These are phyloP conservation scores for Cynodonichthys magdalenae DNA, from an alignment of 2,797 vertebrate species.

Conservation along the genomic window DNA sequence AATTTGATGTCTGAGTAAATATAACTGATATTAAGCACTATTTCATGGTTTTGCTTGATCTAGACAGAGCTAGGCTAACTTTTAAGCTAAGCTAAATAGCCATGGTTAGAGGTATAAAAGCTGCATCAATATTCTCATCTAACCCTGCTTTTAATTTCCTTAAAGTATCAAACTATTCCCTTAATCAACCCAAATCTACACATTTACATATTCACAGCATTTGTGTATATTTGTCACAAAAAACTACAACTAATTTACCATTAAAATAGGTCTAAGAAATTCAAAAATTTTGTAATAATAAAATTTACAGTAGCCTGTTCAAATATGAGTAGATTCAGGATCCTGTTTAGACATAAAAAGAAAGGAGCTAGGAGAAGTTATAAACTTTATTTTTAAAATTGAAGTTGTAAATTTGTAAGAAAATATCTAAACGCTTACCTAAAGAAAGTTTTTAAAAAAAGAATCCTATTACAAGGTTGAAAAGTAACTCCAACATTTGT, in stretches of 20 bases:
- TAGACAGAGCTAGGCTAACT: not conserved
- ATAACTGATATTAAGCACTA: not conserved
- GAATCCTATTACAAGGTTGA: too few relatives aligned
- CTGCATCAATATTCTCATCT: not conserved
- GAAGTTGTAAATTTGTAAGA: not conserved
- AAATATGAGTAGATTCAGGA: not conserved
- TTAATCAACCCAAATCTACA: conserved; percentile 6
- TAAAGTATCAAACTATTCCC: conserved; percentile 9
- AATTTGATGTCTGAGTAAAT: not conserved
- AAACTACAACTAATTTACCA: conserved; percentile 30
- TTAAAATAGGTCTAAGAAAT: conserved; percentile 30
- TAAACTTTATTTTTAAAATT: not conserved
- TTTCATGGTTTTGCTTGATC: not conserved
- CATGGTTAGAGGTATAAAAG: not conserved
- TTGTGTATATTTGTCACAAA: not conserved
- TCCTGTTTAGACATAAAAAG: not conserved
- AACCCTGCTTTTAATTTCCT: not conserved
- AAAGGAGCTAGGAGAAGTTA: not conserved
- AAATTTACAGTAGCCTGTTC: conserved; percentile 13
- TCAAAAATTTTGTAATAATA: conserved; percentile 40
- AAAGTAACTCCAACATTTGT: too few relatives aligned
- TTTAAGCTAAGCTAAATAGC: conserved; percentile 16
- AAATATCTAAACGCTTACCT: not conserved
- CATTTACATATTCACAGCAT: conserved; percentile 18
- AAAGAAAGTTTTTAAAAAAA: too few relatives aligned